These are phyloP conservation scores for Calycopis cecrops DNA, from an alignment of 1,140 invertebrate genomes.

Conservation along the genomic window DNA sequence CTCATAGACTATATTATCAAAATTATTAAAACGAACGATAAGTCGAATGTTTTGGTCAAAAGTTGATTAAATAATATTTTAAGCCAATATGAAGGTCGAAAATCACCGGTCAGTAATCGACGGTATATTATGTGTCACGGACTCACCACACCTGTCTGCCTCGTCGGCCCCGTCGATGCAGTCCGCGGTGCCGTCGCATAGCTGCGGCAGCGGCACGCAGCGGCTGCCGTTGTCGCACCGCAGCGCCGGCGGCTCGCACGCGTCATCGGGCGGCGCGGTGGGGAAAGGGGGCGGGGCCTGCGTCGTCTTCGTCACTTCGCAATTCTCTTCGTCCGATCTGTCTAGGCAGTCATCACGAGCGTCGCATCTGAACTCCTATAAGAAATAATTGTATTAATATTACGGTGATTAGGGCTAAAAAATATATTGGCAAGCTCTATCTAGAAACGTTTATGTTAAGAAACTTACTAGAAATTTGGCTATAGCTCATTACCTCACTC, in stretches of 20 bases:
- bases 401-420: too few species aligned
- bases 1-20: too few species aligned
- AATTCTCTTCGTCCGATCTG: constrained; percentile 78
- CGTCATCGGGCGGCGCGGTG: constrained; percentile 20
- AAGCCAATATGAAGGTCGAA: too few species aligned
- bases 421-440: too few species aligned
- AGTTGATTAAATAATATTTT: too few species aligned
- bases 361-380: constrained; percentile 83
- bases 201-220: constrained; percentile 79
- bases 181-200: constrained; percentile 82
- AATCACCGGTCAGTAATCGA: too few species aligned
- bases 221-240: constrained; percentile 80
- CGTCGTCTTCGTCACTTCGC: constrained; percentile 38
- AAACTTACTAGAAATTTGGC: background rate
- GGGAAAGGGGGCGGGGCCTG: constrained; percentile 24
- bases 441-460: background rate
- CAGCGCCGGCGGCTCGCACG: constrained; percentile 78
- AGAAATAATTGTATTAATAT: background rate
- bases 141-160: constrained; percentile 81
- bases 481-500: too few species aligned
- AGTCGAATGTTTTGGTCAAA: too few species aligned
- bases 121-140: background rate
- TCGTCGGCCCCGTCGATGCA: constrained; percentile 89
- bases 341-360: constrained; percentile 81
- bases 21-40: too few species aligned